A percentile compares a stretch with the other conserved stretches of the same genome.
phyloP scores from a whole-genome alignment of 2,888 invertebrate genomes.

The Lymantria dispar region DNA sequence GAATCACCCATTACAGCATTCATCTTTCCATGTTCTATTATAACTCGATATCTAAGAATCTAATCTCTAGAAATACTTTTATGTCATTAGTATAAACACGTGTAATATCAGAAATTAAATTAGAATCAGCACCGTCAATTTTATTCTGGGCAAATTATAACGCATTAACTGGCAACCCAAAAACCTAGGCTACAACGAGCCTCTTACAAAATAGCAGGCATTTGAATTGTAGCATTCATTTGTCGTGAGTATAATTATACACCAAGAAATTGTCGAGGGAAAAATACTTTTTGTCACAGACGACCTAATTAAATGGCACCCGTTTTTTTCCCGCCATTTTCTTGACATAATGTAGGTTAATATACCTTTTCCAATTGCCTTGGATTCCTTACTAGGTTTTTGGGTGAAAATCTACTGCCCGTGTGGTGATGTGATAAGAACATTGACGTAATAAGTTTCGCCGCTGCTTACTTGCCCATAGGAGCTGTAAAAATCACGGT shows the following conservation, averaged over 20 bases:
- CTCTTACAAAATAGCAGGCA: neutral
- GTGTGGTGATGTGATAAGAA: too few species aligned
- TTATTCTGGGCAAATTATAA: too few species aligned
- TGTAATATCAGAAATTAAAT: too few species aligned
- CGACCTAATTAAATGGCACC: constrained; percentile 8
- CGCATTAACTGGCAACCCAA: neutral
- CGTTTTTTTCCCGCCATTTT: constrained; percentile 2
- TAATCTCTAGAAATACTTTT: too few species aligned
- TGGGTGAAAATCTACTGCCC: neutral
- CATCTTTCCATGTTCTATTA: too few species aligned
- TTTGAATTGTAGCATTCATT: constrained; percentile 6
- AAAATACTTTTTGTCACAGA: constrained; percentile 1
- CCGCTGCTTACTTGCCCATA: too few species aligned
- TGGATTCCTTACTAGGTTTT: neutral
- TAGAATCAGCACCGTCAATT: too few species aligned
- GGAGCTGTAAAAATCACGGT: too few species aligned
- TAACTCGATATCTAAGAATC: too few species aligned
- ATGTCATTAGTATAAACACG: too few species aligned
- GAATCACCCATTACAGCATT: too few species aligned
- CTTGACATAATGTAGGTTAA: neutral
- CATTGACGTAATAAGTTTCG: too few species aligned
- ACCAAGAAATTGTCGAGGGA: neutral
- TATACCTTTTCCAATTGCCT: neutral
- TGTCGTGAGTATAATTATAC: constrained; percentile 6
- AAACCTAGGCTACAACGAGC: neutral